Evolutionary conservation across 1,140 invertebrate species (phyloP).

Genomic region (Caenorhabditis brenneri): DNA sequence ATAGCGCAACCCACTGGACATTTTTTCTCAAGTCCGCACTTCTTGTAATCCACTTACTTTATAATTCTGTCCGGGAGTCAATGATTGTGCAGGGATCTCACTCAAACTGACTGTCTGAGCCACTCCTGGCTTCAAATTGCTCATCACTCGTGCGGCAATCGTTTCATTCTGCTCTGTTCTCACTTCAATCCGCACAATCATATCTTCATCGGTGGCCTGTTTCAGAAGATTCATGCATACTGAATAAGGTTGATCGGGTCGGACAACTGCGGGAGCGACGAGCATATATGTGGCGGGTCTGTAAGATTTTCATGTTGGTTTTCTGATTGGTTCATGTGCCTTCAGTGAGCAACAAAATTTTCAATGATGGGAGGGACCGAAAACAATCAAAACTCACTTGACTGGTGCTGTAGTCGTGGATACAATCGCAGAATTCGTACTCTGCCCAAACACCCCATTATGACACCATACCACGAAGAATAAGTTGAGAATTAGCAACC

Average conservation of each 20-base stretch:
- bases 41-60: conserved; percentile 25
- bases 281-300: conserved; percentile 67
- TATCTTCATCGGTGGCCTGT: conserved; percentile 60
- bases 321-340: too few relatives aligned
- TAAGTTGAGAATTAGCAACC: conserved; percentile 38
- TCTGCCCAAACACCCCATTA: background rate
- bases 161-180: conserved; percentile 67
- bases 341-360: too few relatives aligned
- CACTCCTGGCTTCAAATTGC: conserved; percentile 61
- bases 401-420: background rate
- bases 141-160: conserved; percentile 66
- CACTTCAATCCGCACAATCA: conserved; percentile 70
- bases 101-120: conserved; percentile 68
- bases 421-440: background rate
- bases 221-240: conserved; percentile 71
- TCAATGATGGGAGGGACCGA: too few relatives aligned
- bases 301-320: conserved; percentile 9
- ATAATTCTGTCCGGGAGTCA: conserved; percentile 62
- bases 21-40: background rate
- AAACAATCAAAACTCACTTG: background rate
- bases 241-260: conserved; percentile 69
- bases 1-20: too few relatives aligned
- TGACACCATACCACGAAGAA: conserved; percentile 5
- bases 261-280: conserved; percentile 67
- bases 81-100: conserved; percentile 61